Evolutionary conservation across 2,888 invertebrate species (phyloP), one percentile per base, ranked within the genome.

Genomic region (Leucophenga maculata): DNA sequence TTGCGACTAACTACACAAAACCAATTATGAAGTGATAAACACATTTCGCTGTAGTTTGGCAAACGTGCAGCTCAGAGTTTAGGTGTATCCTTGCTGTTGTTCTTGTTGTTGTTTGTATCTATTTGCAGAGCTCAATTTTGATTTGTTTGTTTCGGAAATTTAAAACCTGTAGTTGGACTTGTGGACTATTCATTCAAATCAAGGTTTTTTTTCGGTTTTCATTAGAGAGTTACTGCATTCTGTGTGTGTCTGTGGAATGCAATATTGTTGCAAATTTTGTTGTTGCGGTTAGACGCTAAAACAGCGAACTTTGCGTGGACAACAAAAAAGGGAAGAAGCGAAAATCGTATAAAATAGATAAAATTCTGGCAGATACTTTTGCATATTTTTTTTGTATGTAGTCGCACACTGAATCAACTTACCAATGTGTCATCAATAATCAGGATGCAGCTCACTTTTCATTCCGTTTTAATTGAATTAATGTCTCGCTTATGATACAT

Each of bases 11-110:
- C 65, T 69, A 59, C 48, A 67, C 22, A 74, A 77, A 76, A 76
- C 70, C 73, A 76, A 75, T 77, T 77, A 75, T 69, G 66, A 71
- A 72, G 74, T 72, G 75, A 77, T 75, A 74, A 75, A 74, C 70
- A 70, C 39, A 69, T 67, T 62, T 69, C 60, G 64, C 50, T 50
- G 55, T 65, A 62, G 32, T 26, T 55, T 72, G 62, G 22, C 69
- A 59, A 16, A 31, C 14, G n/a, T 46, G 46, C 6, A 14, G 2
- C 1, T 2, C n/a, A 4, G 46, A 46, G 13, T 46, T 46, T 46
- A 46, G 14, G 46, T 46, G 46, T 46, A 8, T 14, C 2, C 6
- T 3, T 46, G 46, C 46, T 46, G 46, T n/a, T 44, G 54, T 52
- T 22, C 54, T 46, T 54, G 18, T 46, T 62, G 59, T 32, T 69